Evolutionary conservation across 1,140 invertebrate species (phyloP).

Genomic region (Cherax quadricarinatus): DNA sequence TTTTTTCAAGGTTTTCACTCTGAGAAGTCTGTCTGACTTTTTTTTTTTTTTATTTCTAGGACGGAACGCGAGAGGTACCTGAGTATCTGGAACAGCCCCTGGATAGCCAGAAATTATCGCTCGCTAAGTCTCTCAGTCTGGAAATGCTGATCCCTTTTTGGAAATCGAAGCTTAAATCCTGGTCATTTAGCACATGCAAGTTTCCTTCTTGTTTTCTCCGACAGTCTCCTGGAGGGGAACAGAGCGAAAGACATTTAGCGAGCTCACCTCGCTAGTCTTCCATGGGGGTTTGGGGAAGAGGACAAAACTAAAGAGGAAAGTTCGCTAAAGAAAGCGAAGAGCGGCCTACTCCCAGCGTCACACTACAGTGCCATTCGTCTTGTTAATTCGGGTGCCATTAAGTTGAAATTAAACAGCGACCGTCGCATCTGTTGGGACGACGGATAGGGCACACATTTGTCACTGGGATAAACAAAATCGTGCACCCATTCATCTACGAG

Average conservation of each 20-base stretch:
- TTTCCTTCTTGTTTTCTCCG: background rate
- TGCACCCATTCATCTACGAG: constrained; percentile 55
- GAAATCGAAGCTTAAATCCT: background rate
- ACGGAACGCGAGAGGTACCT: constrained; percentile 28
- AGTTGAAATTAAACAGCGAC: constrained; percentile 73
- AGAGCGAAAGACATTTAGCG: background rate
- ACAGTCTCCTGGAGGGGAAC: background rate
- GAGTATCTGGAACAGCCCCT: background rate
- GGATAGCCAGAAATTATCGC: constrained; percentile 25
- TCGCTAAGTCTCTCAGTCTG: background rate
- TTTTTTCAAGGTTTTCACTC: constrained; percentile 42
- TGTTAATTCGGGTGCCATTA: constrained; percentile 72
- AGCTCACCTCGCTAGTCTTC: background rate
- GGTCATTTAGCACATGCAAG: background rate
- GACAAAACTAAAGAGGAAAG: constrained; percentile 25
- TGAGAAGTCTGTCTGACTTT: constrained; percentile 29
- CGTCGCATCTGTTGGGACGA: constrained; percentile 70
- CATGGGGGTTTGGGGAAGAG: background rate
- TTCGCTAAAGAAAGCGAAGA: constrained; percentile 41
- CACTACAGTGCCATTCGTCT: constrained; percentile 72
- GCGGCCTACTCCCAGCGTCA: constrained; percentile 34
- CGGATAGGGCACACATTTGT: constrained; percentile 71
- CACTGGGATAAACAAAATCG: constrained; percentile 72
- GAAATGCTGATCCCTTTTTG: background rate
- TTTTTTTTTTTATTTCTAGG: constrained; percentile 34